Evolutionary conservation across 2,113 vertebrate species (phyloP), one percentile per base, ranked within the genome.

Genomic region (Alligator mississippiensis): DNA sequence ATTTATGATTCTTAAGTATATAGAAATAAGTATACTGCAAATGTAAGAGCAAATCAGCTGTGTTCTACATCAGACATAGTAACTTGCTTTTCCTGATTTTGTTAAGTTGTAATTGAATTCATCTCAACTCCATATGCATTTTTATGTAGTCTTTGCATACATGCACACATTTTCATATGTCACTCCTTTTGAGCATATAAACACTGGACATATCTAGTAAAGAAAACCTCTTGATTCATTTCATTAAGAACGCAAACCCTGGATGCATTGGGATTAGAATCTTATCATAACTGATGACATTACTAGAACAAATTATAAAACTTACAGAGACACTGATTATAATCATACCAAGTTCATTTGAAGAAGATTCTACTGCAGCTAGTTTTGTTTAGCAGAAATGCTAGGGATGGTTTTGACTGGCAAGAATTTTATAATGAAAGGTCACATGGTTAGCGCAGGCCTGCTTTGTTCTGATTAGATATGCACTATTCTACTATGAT

Each of bases 401-500:
- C 17, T 90, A 16, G 59, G 24, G 89, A 80, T 11, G 85, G 38
- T 30, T 90, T 77, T 75, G 87, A 83, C 74, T 85, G 72, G 74
- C 66, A 81, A 14, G 57, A 74, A 28, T 64, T 87, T 86, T 88
- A 85, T 24, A 90, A 87, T 19, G 24, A 80, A 91, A 93, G 17
- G 34, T 90, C 62, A 80, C 2, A 79, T 15, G 34, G 76, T 95
- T 82, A 88, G 76, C 66, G 62, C 58, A 64, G 78, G 76, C 72
- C 74, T 34, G 76, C 78, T 61, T 80, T 88, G 75, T 87, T 77
- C 84, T 63, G 86, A 89, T 95, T 92, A 94, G 89, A 91, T 21
- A 95, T 38, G 59, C 60, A 94, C 19, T 38, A 81, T 93, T 96
- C 75, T 79, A 87, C 63, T 90, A 70, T 80, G 88, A 85, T 5